These are phyloP conservation scores for Stenopsyche tienmushanensis DNA, from an alignment of 1,140 invertebrate species.

Conservation along the genomic window DNA sequence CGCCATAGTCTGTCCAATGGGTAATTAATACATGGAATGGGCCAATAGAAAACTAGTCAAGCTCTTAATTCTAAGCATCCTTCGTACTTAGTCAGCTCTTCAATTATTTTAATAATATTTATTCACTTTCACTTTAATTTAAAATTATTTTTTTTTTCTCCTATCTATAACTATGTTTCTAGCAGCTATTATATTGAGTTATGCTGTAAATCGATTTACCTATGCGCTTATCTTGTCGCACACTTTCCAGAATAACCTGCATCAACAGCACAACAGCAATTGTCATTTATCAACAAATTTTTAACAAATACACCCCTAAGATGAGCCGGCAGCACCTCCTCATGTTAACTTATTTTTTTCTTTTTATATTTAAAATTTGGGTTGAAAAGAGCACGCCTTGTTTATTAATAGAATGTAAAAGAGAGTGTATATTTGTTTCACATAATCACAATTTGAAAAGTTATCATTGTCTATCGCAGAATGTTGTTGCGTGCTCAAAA, in stretches of 20 bases:
- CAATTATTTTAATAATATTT: conserved; percentile 15
- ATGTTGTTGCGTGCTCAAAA: conserved; percentile 14
- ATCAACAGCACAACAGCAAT: conserved; percentile 28
- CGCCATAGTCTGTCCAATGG: conserved; percentile 35
- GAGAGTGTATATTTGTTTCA: neutral
- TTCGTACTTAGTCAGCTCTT: conserved; percentile 26
- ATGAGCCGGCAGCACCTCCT: conserved; percentile 25
- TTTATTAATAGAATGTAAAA: neutral
- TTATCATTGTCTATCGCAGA: conserved; percentile 17
- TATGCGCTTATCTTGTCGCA: conserved; percentile 11
- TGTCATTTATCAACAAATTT: conserved; percentile 30
- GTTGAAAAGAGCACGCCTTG: neutral
- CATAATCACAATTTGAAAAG: conserved; percentile 8
- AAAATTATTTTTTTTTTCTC: conserved; percentile 38
- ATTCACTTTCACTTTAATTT: conserved; percentile 37
- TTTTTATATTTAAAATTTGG: conserved; percentile 3
- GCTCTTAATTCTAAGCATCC: conserved; percentile 38
- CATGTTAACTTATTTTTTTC: neutral
- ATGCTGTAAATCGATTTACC: conserved; percentile 8
- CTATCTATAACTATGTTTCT: conserved; percentile 39
- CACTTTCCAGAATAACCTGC: conserved; percentile 3
- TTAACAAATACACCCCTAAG: conserved; percentile 24
- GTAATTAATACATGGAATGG: conserved; percentile 38
- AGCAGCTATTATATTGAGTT: conserved; percentile 28
- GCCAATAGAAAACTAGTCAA: conserved; percentile 42